Evolutionary conservation across 2,797 vertebrate species (phyloP).

Genomic region (Gadopsis bispinosus): DNA sequence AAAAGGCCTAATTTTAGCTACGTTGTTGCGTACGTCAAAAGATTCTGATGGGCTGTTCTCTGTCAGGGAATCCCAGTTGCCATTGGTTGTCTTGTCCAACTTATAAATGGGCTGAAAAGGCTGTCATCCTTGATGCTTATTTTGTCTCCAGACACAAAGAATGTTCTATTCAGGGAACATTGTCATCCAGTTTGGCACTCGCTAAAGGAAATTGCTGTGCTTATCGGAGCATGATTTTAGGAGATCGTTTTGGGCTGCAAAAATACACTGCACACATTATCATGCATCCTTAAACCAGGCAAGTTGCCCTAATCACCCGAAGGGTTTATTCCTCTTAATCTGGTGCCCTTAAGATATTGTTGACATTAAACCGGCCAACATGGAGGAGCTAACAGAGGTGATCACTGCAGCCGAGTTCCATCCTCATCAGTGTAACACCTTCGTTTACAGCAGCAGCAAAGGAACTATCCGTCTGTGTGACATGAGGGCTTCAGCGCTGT

Average conservation of each 20-base stretch:
- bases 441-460: conserved; percentile 99
- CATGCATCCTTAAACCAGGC: not conserved
- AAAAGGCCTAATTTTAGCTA: no score
- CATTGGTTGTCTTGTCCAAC: not conserved
- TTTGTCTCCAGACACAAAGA: not conserved
- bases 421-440: conserved; percentile 96
- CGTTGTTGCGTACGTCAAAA: not conserved
- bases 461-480: conserved; percentile 98
- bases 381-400: conserved; percentile 99
- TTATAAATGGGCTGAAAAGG: not conserved
- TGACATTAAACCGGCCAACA: conserved; percentile 98
- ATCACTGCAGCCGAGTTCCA: conserved; percentile 98
- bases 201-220: not conserved
- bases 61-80: not conserved
- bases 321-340: conserved; percentile 77
- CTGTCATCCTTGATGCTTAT: not conserved
- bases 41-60: not conserved
- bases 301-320: rapidly evolving
- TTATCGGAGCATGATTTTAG: not conserved
- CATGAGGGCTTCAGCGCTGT: conserved; percentile 95
- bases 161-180: not conserved
- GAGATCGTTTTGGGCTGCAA: not conserved
- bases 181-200: not conserved
- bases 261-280: not conserved
- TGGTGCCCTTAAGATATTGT: conserved; percentile 89